These are phyloP conservation scores for Trachurus trachurus DNA, from an alignment of 2,797 vertebrate genomes.

Conservation along the genomic window DNA sequence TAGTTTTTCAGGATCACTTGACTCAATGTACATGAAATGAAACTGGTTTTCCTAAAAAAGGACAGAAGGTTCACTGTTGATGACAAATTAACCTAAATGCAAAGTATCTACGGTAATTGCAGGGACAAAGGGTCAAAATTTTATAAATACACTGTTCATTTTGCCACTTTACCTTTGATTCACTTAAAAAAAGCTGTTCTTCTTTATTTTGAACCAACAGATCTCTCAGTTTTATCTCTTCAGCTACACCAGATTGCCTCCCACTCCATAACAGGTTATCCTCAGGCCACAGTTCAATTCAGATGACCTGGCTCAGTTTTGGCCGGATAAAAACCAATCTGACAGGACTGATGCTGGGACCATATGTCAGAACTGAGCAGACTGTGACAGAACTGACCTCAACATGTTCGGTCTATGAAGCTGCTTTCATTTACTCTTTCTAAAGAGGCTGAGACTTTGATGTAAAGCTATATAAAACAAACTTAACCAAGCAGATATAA, in stretches of 20 bases:
- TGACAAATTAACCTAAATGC: too few species aligned
- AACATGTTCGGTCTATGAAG: background rate
- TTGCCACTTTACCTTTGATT: background rate
- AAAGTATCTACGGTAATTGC: background rate
- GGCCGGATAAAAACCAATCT: slow-evolving; percentile 13
- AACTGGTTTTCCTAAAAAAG: background rate
- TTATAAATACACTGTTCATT: background rate
- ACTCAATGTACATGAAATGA: background rate
- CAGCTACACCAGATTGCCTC: slow-evolving; percentile 16
- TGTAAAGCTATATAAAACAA: background rate
- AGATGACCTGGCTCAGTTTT: slow-evolving; percentile 33
- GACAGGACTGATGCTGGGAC: slow-evolving; percentile 26
- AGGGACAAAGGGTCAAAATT: background rate
- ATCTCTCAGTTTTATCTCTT: slow-evolving; percentile 10
- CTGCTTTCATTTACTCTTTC: slow-evolving; percentile 10
- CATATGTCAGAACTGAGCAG: slow-evolving; percentile 13
- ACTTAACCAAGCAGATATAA: background rate
- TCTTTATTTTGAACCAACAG: background rate
- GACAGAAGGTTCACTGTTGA: background rate
- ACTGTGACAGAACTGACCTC: slow-evolving; percentile 1
- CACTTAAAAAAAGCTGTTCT: background rate
- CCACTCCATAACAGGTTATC: slow-evolving; percentile 21
- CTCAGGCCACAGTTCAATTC: slow-evolving; percentile 21
- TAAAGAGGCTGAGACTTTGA: background rate
- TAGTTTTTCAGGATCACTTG: background rate